phyloP scores from a whole-genome alignment of 2,113 vertebrate genomes.

The Epinephelus cyanopodus region DNA sequence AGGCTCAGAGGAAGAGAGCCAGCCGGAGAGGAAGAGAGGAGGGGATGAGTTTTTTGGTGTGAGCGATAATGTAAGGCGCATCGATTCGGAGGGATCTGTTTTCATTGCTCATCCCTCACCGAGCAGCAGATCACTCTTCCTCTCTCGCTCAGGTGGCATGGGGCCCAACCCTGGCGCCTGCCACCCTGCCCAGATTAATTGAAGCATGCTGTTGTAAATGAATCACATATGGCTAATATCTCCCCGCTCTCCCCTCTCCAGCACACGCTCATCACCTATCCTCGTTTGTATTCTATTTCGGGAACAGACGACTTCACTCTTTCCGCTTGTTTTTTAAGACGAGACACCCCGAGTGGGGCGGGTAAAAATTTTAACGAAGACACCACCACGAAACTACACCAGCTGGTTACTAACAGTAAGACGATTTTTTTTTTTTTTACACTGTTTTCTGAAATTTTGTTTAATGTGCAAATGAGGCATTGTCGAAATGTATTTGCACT shows the following conservation, averaged over 20 bases:
- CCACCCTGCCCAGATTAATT: conserved; percentile 79
- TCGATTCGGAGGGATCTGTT: conserved; percentile 65
- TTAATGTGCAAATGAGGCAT: no score
- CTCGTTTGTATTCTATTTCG: conserved; percentile 49
- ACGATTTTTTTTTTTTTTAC: no score
- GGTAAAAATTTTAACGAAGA: no score
- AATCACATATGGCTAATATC: conserved; percentile 82
- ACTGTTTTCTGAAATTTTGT: no score
- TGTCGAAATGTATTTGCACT: no score
- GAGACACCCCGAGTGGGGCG: no score
- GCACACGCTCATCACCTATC: conserved; percentile 46
- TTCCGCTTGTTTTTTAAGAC: background rate
- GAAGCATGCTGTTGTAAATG: conserved; percentile 81
- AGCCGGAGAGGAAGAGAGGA: background rate
- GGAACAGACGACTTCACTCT: conserved; percentile 35
- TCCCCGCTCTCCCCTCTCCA: conserved; percentile 30
- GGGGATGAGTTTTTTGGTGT: conserved; percentile 29
- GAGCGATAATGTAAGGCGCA: conserved; percentile 63
- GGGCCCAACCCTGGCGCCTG: conserved; percentile 75
- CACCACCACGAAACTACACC: no score
- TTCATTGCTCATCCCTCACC: conserved; percentile 56
- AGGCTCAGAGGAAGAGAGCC: conserved; percentile 39
- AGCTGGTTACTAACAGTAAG: no score
- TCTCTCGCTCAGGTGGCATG: conserved; percentile 72
- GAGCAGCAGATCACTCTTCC: conserved; percentile 55